Base-by-base conservation (phyloP, 1,140 invertebrate genomes). In the Drosophila prosaltans region DNA sequence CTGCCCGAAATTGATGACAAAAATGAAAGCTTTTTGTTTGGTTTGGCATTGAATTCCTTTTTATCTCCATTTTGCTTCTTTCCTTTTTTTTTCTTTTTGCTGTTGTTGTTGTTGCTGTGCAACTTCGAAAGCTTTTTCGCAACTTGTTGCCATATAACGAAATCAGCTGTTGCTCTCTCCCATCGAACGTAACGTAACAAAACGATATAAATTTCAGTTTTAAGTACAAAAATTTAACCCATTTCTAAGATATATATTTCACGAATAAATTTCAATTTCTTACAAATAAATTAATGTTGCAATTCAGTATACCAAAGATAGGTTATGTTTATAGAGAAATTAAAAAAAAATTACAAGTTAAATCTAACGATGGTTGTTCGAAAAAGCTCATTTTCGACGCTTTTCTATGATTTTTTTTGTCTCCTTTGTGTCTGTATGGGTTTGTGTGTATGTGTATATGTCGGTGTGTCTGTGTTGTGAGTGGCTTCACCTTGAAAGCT, bases 41-140 rank as follows among this genome's bases (percentile, higher is more conserved):
- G 54, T 57, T 66, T 81, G 83, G 83, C 83, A 88, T 88, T 88
- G 83, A 84, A 89, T 70, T 82, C 59, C 45, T 10, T 26, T 51
- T 39, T 41, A n/a, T 58, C 26, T 24, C 16, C 7, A 24, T 36
- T 54, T 24, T 66, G 6, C 9, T 51, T 7, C 41, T 36, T 24
- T 66, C 21, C 2, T 51, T 7, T 7, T 10, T 2, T 45, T 39
- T 5, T 5, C 67, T 55, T 72, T 48, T 3, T 1, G 16, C 4
- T 40, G 2, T 69, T 55, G 16, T 39, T 40, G 2, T 69, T 55
- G 69, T 51, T 26, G 21, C 51, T 78, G 70, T 57, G 64, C 68
- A 83, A 83, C 62, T 81, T 81, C 85, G 84, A 89, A 89, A 89
- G 84, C 84, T 89, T 89, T 89, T 89, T 89, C 84, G 74, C 85